Evolutionary conservation across 2,797 vertebrate genomes (phyloP), one percentile per base, ranked within the genome.

Genomic region (Rhyacichthys aspro): DNA sequence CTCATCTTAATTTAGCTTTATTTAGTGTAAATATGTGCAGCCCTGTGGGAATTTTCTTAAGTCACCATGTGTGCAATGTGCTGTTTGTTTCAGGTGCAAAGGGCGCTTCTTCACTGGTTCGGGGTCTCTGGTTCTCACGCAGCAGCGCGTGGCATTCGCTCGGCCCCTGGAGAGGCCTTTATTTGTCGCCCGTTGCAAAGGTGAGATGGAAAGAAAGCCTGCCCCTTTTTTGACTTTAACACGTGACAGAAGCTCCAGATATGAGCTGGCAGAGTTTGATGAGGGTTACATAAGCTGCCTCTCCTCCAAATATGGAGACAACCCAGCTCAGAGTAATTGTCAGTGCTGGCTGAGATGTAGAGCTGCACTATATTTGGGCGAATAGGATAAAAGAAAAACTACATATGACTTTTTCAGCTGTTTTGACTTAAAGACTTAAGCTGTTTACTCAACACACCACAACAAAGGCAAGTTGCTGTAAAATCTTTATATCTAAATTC

Each of bases 141-240:
- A 95, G 86, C 93, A 94, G 80, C 91, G 89, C 2, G 84, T 98
- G 11, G 93, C 93, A 90, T 98, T 99, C 83, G 91, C 55, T 53
- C 94, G 94, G 43, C 95, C 96, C 42, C 89, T 99, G 42, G 96
- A 98, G 85, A 98, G 92, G 87, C 86, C 89, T 19, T 86, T 93
- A 19, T 98, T 99, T 75, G 86, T 96, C 68, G 70, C 91, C 73
- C 93, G 86, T 43, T 98, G 96, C 76, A 96, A 96, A 97, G 95
- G 97, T 99, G 88, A 92, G 81, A 62, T 0, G 58, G 63, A 80
- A 70, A 84, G 37, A 65, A 77, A 54, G 57, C 61, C 72, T 17
- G 16, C 49, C 41, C 32, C 43, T 46, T 63, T 67, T 60, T 62
- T 60, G 9, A 60, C 55, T 66, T 44, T 56, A 43, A 63, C 81